Evolutionary conservation across 2,888 invertebrate genomes (phyloP).

Genomic region (Cosmopolites sordidus): DNA sequence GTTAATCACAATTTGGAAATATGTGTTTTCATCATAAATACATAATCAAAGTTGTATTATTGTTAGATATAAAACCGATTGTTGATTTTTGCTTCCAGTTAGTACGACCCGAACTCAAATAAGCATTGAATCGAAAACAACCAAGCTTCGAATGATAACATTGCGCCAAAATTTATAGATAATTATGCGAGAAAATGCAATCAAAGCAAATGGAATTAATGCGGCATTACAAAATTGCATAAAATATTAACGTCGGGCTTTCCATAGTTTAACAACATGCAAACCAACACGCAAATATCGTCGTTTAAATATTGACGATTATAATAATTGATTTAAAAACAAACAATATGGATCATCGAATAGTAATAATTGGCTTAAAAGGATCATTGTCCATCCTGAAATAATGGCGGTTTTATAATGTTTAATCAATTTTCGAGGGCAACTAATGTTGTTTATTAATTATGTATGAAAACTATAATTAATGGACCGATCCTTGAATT

Average conservation of each 20-base stretch:
- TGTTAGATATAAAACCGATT: neutral
- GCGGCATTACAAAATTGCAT: neutral
- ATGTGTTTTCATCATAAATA: no score
- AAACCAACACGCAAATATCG: slow-evolving; percentile 1
- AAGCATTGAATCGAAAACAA: neutral
- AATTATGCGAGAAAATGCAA: slow-evolving; percentile 1
- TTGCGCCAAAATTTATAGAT: neutral
- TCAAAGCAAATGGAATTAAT: slow-evolving; percentile 1
- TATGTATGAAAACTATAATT: neutral
- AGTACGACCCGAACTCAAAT: neutral
- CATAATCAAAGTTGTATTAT: no score
- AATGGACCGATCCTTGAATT: neutral
- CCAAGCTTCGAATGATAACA: neutral
- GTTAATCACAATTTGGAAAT: no score
- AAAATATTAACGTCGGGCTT: neutral
- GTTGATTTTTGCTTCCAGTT: neutral
- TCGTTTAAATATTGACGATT: slow-evolving; percentile 15
- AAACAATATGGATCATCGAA: slow-evolving; percentile 1
- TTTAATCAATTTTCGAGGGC: neutral
- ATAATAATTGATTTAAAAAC: slow-evolving; percentile 17
- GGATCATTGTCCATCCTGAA: neutral
- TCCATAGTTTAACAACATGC: neutral
- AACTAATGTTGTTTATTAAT: neutral
- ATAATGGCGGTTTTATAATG: neutral
- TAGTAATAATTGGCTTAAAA: neutral